Conservation (phyloP, 2,113 vertebrate genomes). For the Telmatochromis sp. region DNA sequence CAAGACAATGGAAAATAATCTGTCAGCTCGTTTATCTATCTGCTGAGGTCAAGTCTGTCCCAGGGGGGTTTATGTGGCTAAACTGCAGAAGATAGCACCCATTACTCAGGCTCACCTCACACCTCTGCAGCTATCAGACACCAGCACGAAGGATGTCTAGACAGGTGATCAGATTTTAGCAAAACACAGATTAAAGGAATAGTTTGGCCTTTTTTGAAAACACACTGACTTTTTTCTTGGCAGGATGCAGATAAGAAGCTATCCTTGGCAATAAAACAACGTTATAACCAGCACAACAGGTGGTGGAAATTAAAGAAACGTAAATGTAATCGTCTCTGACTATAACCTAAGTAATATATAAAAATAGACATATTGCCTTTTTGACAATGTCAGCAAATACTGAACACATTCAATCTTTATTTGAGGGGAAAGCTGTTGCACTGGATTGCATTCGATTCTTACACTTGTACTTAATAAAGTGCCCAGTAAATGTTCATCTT, state of each 20-base stretch:
- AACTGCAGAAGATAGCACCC: background rate
- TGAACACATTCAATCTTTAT: too few relatives aligned
- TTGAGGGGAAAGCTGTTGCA: background rate
- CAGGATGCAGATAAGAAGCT: background rate
- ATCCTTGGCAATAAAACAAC: background rate
- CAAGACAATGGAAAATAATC: constrained; percentile 58
- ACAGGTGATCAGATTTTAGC: fast-evolving
- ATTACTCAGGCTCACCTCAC: background rate
- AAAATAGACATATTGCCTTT: fast-evolving
- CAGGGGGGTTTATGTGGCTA: background rate
- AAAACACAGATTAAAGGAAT: background rate
- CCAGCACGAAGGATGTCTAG: fast-evolving
- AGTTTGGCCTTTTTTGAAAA: background rate
- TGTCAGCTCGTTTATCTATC: constrained; percentile 37
- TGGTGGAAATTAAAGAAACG: background rate
- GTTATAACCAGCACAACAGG: fast-evolving
- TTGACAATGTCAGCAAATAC: background rate
- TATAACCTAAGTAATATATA: background rate
- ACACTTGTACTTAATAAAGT: background rate
- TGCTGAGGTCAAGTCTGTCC: constrained; percentile 9
- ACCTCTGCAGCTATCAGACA: background rate
- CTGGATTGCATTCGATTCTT: fast-evolving
- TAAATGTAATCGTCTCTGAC: background rate
- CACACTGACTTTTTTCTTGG: fast-evolving
- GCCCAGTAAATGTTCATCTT: background rate